Percentiles rank a stretch among this genome's conserved stretches.
These are phyloP conservation scores for Aphelenchoides fujianensis DNA, from an alignment of 1,140 invertebrate species.

Conservation along the genomic window DNA sequence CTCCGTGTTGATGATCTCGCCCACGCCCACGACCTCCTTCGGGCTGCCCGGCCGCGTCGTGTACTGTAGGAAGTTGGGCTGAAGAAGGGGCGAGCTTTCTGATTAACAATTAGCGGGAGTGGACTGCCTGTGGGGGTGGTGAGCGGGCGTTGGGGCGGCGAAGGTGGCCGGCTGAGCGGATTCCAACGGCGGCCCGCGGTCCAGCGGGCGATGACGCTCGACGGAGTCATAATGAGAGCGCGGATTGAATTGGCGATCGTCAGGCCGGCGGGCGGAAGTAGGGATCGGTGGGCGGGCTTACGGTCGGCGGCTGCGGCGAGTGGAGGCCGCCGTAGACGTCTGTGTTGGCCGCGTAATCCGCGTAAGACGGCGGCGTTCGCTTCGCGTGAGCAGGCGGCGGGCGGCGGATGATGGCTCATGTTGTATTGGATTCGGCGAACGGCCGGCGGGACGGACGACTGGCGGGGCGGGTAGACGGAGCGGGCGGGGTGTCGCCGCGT, in stretches of 20 bases:
- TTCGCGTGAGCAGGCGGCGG: neutral
- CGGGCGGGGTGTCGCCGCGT: no score
- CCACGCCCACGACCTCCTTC: conserved; percentile 14
- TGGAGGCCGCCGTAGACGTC: neutral
- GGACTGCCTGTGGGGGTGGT: no score
- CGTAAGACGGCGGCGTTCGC: neutral
- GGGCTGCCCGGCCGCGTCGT: conserved; percentile 9
- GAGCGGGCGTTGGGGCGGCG: neutral
- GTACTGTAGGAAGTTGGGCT: neutral
- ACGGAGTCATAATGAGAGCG: neutral
- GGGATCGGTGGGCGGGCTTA: neutral
- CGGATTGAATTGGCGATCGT: neutral
- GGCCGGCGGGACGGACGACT: conserved; percentile 1
- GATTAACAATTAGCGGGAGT: no score
- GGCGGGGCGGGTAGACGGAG: neutral
- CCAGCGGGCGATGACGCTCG: neutral
- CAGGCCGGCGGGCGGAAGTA: neutral
- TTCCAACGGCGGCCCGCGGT: neutral
- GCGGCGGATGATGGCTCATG: neutral
- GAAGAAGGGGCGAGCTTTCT: no score
- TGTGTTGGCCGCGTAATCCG: neutral
- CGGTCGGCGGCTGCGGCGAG: neutral
- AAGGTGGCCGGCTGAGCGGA: neutral
- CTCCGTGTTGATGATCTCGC: conserved; percentile 28
- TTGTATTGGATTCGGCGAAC: conserved; percentile 2